A percentile compares a stretch with the other conserved stretches of the same genome.
These are phyloP conservation scores for Parapristionchus giblindavisi DNA, from an alignment of 2,888 invertebrate species.

Conservation along the genomic window DNA sequence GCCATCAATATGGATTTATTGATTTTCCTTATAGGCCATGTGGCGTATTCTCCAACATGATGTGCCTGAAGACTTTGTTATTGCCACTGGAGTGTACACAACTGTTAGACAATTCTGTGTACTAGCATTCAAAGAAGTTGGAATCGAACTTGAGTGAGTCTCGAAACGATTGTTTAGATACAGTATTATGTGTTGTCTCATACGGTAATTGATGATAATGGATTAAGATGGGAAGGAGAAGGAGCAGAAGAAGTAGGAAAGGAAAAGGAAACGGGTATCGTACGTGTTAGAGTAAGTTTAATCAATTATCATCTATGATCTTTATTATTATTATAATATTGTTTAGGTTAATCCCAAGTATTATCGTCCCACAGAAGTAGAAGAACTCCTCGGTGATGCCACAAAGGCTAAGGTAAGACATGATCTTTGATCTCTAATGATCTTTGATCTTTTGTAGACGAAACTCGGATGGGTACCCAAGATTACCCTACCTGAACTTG, in stretches of 20 bases:
- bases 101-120: slow-evolving; percentile 97
- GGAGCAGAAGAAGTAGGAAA: slow-evolving; percentile 85
- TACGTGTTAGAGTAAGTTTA: slow-evolving; percentile 86
- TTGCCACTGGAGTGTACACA: slow-evolving; percentile 92
- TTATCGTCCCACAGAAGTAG: slow-evolving; percentile 94
- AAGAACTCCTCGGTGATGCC: slow-evolving; percentile 89
- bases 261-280: slow-evolving; percentile 79
- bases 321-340: background rate
- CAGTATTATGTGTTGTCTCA: no score
- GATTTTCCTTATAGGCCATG: slow-evolving; percentile 82
- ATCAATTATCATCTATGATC: background rate
- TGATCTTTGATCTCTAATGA: background rate
- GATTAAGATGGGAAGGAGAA: slow-evolving; percentile 82
- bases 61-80: slow-evolving; percentile 91
- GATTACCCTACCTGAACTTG: slow-evolving; percentile 82
- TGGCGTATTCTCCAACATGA: slow-evolving; percentile 98
- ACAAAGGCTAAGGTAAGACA: slow-evolving; percentile 81
- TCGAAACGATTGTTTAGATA: no score
- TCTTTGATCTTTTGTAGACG: slow-evolving; percentile 56
- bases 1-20: background rate
- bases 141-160: slow-evolving; percentile 78
- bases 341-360: slow-evolving; percentile 76
- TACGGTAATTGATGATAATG: background rate
- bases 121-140: slow-evolving; percentile 85
- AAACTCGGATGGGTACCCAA: slow-evolving; percentile 88